These are phyloP conservation scores for Bucorvus abyssinicus DNA, from an alignment of 2,797 vertebrate genomes.

Conservation along the genomic window DNA sequence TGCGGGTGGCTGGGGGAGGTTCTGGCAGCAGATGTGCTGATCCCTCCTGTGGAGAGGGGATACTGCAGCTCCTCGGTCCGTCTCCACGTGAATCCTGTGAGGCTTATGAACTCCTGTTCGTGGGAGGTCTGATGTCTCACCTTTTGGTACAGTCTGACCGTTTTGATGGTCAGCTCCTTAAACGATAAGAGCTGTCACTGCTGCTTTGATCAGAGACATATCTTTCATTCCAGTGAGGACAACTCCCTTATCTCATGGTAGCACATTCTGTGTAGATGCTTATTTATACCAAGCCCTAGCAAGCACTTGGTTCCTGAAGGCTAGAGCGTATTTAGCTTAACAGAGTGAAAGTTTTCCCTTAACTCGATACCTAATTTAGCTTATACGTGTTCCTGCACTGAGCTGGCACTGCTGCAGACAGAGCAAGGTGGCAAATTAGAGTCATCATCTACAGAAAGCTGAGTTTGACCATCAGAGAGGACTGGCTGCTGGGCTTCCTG, in stretches of 20 bases:
- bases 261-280: not conserved
- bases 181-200: rapidly evolving
- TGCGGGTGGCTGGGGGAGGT: rapidly evolving
- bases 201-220: not conserved
- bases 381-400: rapidly evolving
- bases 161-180: not conserved
- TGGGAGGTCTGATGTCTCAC: not conserved
- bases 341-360: not conserved
- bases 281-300: not conserved
- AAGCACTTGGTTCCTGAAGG: not conserved
- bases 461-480: not conserved
- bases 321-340: rapidly evolving
- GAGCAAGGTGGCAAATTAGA: not conserved
- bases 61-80: not conserved
- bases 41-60: not conserved
- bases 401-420: not conserved
- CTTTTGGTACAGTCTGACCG: not conserved
- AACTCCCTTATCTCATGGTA: not conserved
- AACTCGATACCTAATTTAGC: not conserved
- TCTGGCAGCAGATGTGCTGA: not conserved
- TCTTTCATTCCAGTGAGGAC: not conserved
- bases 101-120: not conserved
- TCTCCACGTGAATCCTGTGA: not conserved
- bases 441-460: not conserved
- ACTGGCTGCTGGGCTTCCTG: not conserved